Evolutionary conservation across 2,113 vertebrate species (phyloP).

Genomic region (Zapus hudsonius): DNA sequence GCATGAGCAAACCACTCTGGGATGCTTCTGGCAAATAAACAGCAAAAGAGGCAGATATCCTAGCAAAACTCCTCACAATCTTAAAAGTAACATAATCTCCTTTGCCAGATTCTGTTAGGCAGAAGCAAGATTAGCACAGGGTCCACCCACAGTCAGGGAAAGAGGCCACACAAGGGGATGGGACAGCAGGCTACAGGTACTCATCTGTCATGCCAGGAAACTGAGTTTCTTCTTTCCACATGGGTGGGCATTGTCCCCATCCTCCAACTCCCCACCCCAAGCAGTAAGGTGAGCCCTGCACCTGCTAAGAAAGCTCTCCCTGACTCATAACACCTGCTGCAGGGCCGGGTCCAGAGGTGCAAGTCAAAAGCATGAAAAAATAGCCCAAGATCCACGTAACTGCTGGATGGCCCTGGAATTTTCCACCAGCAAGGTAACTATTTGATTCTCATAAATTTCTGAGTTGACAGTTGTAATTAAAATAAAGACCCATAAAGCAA

Average conservation of each 20-base stretch:
- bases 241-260: too few species aligned
- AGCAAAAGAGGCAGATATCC: neutral
- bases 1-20: too few species aligned
- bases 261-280: too few species aligned
- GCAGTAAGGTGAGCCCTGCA: neutral
- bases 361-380: neutral
- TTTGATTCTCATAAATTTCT: constrained; percentile 9
- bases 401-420: neutral
- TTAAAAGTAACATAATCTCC: neutral
- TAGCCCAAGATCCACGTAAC: neutral
- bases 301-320: neutral
- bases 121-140: neutral
- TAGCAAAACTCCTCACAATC: neutral
- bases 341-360: neutral
- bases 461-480: constrained; percentile 15
- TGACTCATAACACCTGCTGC: neutral
- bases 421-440: neutral
- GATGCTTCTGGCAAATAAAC: neutral
- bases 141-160: neutral
- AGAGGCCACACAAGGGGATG: neutral
- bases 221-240: neutral
- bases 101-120: neutral
- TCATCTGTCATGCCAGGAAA: neutral
- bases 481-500: constrained; percentile 34
- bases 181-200: neutral